These are phyloP conservation scores for Arizona elegans DNA, from an alignment of 2,113 vertebrate genomes.

Conservation along the genomic window DNA sequence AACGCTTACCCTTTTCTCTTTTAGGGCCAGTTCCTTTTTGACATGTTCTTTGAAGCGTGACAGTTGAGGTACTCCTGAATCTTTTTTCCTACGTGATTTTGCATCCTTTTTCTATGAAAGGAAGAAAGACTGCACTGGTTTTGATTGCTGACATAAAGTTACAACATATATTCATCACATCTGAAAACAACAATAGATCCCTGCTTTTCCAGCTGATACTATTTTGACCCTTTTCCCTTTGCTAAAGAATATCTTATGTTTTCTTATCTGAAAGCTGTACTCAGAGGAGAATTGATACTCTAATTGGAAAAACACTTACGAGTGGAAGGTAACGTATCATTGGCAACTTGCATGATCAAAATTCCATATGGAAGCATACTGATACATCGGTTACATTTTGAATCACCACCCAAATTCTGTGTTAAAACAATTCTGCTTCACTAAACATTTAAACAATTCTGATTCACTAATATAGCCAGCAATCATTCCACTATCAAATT, in stretches of 20 bases:
- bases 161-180: neutral
- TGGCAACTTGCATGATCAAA: neutral
- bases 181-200: neutral
- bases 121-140: neutral
- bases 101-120: neutral
- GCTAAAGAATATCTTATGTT: neutral
- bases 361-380: neutral
- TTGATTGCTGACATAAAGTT: neutral
- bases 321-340: neutral
- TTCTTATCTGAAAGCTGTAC: neutral
- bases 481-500: neutral
- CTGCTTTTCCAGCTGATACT: neutral
- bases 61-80: constrained; percentile 50
- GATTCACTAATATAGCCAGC: neutral
- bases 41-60: constrained; percentile 61
- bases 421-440: neutral
- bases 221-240: neutral
- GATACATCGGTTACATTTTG: neutral
- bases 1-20: constrained; percentile 70
- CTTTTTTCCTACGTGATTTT: constrained; percentile 27
- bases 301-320: neutral
- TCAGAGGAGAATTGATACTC: neutral
- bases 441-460: neutral
- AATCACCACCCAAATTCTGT: neutral
- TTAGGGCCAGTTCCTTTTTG: constrained; percentile 66